Percentiles rank a stretch among this genome's conserved stretches.
These are phyloP conservation scores for Caenorhabditis wallacei DNA, from an alignment of 2,888 invertebrate species.

Conservation along the genomic window DNA sequence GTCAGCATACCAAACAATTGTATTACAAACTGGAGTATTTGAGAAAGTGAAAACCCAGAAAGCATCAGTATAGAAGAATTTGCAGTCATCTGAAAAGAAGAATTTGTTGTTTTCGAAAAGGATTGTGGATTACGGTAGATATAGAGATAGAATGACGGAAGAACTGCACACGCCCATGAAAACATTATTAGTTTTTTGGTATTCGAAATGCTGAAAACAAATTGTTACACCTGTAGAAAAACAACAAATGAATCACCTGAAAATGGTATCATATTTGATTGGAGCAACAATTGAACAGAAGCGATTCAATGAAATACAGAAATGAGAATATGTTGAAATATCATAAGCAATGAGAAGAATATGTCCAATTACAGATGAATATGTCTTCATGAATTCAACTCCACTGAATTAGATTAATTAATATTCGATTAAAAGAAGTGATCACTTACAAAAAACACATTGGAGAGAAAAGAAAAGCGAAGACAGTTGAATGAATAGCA, in stretches of 20 bases:
- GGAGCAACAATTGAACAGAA: slow-evolving; percentile 64
- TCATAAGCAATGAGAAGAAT: slow-evolving; percentile 67
- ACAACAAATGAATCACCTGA: slow-evolving; percentile 27
- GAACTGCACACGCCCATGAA: slow-evolving; percentile 60
- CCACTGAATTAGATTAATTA: slow-evolving; percentile 45
- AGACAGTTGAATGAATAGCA: slow-evolving; percentile 66
- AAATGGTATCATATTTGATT: slow-evolving; percentile 57
- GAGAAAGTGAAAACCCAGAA: slow-evolving; percentile 68
- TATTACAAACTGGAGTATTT: slow-evolving; percentile 53
- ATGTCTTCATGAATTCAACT: slow-evolving; percentile 38
- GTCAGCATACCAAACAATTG: slow-evolving; percentile 70
- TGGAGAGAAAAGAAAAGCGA: slow-evolving; percentile 65
- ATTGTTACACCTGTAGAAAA: slow-evolving; percentile 1
- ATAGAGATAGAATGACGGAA: slow-evolving; percentile 68
- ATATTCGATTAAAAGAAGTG: not conserved
- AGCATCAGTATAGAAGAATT: slow-evolving; percentile 60
- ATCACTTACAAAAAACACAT: slow-evolving; percentile 63
- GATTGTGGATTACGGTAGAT: slow-evolving; percentile 47
- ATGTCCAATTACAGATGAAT: slow-evolving; percentile 61
- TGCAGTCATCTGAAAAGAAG: slow-evolving; percentile 65
- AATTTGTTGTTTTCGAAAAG: not conserved
- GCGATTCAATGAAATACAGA: slow-evolving; percentile 67
- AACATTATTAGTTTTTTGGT: slow-evolving; percentile 58
- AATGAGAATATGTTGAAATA: slow-evolving; percentile 68
- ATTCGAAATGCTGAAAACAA: slow-evolving; percentile 54